phyloP scores from a whole-genome alignment of 2,888 invertebrate species.

The Ophion obscuratus region DNA sequence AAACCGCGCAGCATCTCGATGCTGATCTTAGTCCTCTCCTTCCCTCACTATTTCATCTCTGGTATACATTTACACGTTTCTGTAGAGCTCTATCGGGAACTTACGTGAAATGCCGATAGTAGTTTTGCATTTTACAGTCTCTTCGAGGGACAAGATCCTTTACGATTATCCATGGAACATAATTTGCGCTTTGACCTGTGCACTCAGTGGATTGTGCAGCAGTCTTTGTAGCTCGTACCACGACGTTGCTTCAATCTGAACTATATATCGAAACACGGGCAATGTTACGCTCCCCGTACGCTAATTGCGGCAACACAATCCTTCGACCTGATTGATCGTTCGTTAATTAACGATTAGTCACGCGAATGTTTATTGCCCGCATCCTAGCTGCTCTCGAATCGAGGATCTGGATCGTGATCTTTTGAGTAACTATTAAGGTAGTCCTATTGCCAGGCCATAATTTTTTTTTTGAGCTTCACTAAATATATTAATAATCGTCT shows the following conservation, averaged over 20 bases:
- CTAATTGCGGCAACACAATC: too few species aligned
- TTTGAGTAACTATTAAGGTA: conserved; percentile 14
- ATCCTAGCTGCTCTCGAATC: neutral
- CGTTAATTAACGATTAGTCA: conserved; percentile 46
- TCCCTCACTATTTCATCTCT: conserved; percentile 28
- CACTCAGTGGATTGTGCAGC: conserved; percentile 16
- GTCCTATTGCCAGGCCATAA: too few species aligned
- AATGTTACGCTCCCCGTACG: too few species aligned
- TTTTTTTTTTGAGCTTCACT: too few species aligned
- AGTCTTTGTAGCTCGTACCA: too few species aligned
- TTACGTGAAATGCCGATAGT: conserved; percentile 58
- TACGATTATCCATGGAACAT: conserved; percentile 39
- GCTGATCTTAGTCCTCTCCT: conserved; percentile 28
- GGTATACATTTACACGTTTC: conserved; percentile 1
- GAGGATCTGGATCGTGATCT: conserved; percentile 8
- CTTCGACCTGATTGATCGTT: conserved; percentile 49
- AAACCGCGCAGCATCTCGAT: conserved; percentile 27
- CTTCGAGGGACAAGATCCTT: conserved; percentile 45
- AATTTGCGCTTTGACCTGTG: conserved; percentile 57
- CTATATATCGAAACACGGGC: too few species aligned
- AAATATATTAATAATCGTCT: too few species aligned
- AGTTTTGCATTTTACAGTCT: conserved; percentile 33
- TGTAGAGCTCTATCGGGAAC: conserved; percentile 42
- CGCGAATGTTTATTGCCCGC: neutral
- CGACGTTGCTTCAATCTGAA: too few species aligned